Conservation (phyloP, 2,113 vertebrate species). For the Entelurus aequoreus region DNA sequence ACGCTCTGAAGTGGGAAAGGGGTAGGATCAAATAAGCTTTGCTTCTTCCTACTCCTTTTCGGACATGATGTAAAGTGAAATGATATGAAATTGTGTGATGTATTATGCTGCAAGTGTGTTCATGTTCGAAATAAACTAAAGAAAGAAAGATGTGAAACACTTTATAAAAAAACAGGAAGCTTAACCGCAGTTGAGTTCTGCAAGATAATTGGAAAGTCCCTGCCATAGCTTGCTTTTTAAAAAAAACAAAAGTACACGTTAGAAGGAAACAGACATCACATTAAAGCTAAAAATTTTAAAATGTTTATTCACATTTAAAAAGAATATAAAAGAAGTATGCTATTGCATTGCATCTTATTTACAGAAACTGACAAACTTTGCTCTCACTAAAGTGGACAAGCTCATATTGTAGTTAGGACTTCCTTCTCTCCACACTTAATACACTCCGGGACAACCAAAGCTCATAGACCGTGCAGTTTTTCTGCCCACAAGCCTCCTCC, state of each 20-base stretch:
- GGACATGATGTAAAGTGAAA: neutral
- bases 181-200: neutral
- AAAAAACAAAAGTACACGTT: neutral
- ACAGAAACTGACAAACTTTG: neutral
- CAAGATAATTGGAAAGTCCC: slow-evolving; percentile 36
- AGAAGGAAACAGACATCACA: neutral
- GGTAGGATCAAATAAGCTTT: too few relatives aligned
- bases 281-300: slow-evolving; percentile 49
- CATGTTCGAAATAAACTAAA: too few relatives aligned
- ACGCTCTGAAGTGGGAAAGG: too few relatives aligned
- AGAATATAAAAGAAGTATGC: slow-evolving; percentile 11
- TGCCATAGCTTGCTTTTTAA: neutral
- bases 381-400: neutral
- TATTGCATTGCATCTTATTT: neutral
- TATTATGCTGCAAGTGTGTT: too few relatives aligned
- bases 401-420: neutral
- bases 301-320: slow-evolving; percentile 70
- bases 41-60: too few relatives aligned
- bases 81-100: too few relatives aligned
- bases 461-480: slow-evolving; percentile 78
- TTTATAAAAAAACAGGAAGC: neutral
- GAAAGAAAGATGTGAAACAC: neutral
- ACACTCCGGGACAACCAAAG: slow-evolving; percentile 60
- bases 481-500: slow-evolving; percentile 75
- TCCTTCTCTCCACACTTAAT: neutral